phyloP scores from a whole-genome alignment of 2,797 vertebrate species.

The Melanotaenia pygmaea region DNA sequence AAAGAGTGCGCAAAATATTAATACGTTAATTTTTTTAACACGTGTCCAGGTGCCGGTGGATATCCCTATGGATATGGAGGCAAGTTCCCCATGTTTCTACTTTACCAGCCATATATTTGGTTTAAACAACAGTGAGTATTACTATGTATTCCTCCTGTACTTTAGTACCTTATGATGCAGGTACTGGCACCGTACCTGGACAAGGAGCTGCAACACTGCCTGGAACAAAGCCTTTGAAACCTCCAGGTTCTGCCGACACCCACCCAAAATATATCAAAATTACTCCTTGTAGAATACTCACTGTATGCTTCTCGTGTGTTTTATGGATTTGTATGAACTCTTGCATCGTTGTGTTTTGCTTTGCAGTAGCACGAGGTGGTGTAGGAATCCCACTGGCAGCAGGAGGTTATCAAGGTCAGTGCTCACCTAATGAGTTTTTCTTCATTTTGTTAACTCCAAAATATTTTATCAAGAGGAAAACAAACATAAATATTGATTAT shows the following conservation, averaged over 20 bases:
- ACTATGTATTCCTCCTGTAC: not conserved
- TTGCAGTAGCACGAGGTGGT: constrained; percentile 52
- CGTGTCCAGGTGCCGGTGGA: constrained; percentile 38
- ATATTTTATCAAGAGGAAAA: not conserved
- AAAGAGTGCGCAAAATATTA: not conserved
- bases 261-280: not conserved
- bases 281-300: not conserved
- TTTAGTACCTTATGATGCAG: constrained; percentile 60
- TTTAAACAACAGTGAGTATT: not conserved
- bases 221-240: constrained; percentile 77
- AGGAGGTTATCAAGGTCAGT: constrained; percentile 72
- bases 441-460: not conserved
- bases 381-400: constrained; percentile 72
- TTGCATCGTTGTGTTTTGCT: constrained; percentile 10
- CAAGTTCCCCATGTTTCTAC: constrained; percentile 13
- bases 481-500: too few relatives aligned
- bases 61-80: constrained; percentile 72
- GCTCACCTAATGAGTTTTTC: not conserved
- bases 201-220: constrained; percentile 44
- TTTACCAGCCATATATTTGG: not conserved
- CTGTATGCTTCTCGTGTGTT: not conserved
- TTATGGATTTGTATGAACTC: constrained; percentile 4
- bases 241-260: constrained; percentile 61
- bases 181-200: constrained; percentile 42
- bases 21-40: not conserved